Evolutionary conservation across 1,140 invertebrate species (phyloP).

Genomic region (Drosophila ananassae): DNA sequence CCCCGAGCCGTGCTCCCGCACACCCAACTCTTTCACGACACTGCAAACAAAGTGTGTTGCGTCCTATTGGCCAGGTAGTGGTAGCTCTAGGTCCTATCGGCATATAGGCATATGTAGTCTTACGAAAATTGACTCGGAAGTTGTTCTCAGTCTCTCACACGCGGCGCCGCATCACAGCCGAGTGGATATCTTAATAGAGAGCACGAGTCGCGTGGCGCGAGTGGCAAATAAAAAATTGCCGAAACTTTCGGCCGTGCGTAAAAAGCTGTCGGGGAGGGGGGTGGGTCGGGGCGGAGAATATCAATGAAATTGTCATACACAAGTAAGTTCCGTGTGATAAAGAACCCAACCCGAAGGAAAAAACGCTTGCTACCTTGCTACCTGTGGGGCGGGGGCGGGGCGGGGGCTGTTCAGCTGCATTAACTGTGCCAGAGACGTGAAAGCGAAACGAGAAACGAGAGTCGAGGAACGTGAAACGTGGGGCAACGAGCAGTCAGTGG

Average conservation of each 20-base stretch:
- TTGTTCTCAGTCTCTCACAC: constrained; percentile 21
- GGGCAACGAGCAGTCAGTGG: constrained; percentile 54
- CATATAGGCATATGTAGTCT: too few relatives aligned
- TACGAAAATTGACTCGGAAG: background rate
- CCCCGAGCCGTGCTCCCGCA: background rate
- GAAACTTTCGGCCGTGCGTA: constrained; percentile 73
- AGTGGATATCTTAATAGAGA: constrained; percentile 80
- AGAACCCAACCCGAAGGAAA: constrained; percentile 20
- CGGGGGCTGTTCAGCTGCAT: constrained; percentile 65
- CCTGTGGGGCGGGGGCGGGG: too few relatives aligned
- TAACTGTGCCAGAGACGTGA: constrained; percentile 27
- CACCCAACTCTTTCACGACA: constrained; percentile 13
- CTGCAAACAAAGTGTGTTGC: background rate
- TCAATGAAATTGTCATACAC: constrained; percentile 80
- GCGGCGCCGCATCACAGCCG: constrained; percentile 77
- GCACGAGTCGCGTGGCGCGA: constrained; percentile 55
- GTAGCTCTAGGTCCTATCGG: too few relatives aligned
- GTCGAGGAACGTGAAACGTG: background rate
- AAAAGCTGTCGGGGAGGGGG: constrained; percentile 14
- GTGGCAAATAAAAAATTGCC: constrained; percentile 70
- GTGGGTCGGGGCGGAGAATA: constrained; percentile 37
- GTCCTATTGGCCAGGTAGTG: too few relatives aligned
- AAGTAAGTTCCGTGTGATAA: constrained; percentile 68
- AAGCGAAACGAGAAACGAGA: constrained; percentile 10
- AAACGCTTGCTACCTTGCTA: constrained; percentile 68